Evolutionary conservation across 2,888 invertebrate species (phyloP).

Genomic region (Cheilosia pagana): DNA sequence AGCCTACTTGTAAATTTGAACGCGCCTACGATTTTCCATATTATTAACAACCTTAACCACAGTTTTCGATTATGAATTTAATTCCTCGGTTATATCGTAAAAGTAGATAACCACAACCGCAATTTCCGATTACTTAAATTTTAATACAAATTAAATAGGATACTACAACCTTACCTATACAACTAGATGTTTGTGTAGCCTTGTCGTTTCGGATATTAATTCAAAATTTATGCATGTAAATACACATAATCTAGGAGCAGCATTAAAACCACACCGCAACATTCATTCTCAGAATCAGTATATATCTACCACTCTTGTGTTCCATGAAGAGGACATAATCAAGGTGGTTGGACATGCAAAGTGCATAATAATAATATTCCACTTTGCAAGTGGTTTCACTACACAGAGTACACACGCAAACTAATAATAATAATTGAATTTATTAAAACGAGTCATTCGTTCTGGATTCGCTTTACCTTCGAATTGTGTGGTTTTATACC

Average conservation of each 20-base stretch:
- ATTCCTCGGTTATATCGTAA: slow-evolving; percentile 10
- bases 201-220: slow-evolving; percentile 21
- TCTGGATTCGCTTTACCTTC: neutral
- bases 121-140: slow-evolving; percentile 48
- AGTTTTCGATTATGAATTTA: slow-evolving; percentile 33
- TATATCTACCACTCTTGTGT: too few relatives aligned
- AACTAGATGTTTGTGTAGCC: neutral
- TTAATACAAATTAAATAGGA: slow-evolving; percentile 40
- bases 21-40: neutral
- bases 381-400: neutral
- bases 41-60: slow-evolving; percentile 2
- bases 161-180: neutral
- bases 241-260: slow-evolving; percentile 10
- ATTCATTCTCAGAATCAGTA: slow-evolving; percentile 15
- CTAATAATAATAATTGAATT: slow-evolving; percentile 32
- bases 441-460: slow-evolving; percentile 4
- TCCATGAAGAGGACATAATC: slow-evolving; percentile 1
- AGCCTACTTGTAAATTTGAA: neutral
- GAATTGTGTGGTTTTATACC: neutral
- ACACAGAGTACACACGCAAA: neutral
- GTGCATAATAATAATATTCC: slow-evolving; percentile 39
- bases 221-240: slow-evolving; percentile 24
- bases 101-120: slow-evolving; percentile 21
- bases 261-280: slow-evolving; percentile 17
- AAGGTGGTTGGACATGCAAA: slow-evolving; percentile 27